Conservation (phyloP, 23 tunicate genomes). For the Diplosoma virens region DNA sequence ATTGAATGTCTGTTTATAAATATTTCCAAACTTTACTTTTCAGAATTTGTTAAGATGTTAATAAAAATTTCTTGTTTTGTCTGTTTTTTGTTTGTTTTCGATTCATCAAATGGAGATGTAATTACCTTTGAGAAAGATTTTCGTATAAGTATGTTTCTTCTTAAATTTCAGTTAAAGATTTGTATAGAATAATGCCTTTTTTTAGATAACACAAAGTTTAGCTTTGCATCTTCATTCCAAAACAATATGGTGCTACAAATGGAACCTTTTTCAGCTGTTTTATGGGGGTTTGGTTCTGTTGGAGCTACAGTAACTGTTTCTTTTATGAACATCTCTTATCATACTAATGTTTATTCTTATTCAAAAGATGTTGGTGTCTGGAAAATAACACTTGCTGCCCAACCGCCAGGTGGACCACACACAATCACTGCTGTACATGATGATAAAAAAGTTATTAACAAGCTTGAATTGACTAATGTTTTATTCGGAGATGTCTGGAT, state of each 20-base stretch:
- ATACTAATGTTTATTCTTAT: slow-evolving; percentile 40
- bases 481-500: slow-evolving; percentile 76
- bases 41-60: no score
- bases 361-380: slow-evolving; percentile 39
- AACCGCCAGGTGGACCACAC: slow-evolving; percentile 42
- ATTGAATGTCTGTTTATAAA: no score
- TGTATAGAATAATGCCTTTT: no score
- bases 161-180: no score
- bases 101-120: no score
- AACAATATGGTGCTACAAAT: slow-evolving; percentile 72
- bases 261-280: slow-evolving; percentile 44
- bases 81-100: no score
- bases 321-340: slow-evolving; percentile 12
- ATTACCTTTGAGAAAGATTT: no score
- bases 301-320: slow-evolving; percentile 49
- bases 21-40: no score
- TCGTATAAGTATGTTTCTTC: no score
- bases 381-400: slow-evolving; percentile 49
- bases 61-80: no score
- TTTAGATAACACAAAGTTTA: slow-evolving; percentile 8
- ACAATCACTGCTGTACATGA: slow-evolving; percentile 48
- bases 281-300: slow-evolving; percentile 71
- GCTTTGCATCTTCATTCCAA: slow-evolving; percentile 68
- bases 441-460: not conserved
- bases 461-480: slow-evolving; percentile 36